A percentile compares a stretch with the other conserved stretches of the same genome.
Conservation (phyloP, 2,797 vertebrate genomes). For the Typhlichthys subterraneus region DNA sequence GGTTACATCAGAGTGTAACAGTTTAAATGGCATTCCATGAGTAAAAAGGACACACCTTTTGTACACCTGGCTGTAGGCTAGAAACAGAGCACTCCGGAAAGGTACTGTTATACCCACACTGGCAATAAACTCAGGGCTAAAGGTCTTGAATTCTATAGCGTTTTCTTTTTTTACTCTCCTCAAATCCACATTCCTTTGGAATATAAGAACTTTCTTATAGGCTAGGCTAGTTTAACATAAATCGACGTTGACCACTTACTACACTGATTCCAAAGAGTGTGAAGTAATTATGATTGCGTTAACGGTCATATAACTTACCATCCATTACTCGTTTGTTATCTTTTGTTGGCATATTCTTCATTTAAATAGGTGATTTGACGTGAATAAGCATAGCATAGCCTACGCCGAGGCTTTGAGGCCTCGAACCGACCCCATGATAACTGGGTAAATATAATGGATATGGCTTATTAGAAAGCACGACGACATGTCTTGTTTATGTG, state of each 20-base stretch:
- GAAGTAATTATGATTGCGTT: not conserved
- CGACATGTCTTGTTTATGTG: constrained; percentile 6
- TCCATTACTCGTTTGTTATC: not conserved
- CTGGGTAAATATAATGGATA: constrained; percentile 17
- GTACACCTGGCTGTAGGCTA: constrained; percentile 4
- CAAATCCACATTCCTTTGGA: not conserved
- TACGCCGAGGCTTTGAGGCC: constrained; percentile 64
- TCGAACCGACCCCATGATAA: constrained; percentile 47
- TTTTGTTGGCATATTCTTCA: constrained; percentile 18
- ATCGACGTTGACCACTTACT: not conserved
- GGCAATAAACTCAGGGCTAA: constrained; percentile 2
- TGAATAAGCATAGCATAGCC: constrained; percentile 53
- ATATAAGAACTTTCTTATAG: not conserved
- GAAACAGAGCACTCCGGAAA: constrained; percentile 29
- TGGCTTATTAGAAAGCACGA: constrained; percentile 12
- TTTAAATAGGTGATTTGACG: constrained; percentile 44
- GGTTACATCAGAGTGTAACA: constrained; percentile 10
- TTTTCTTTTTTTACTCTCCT: not conserved
- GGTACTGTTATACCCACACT: constrained; percentile 18
- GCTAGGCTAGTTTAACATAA: constrained; percentile 47
- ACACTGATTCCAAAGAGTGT: not conserved
- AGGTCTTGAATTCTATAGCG: constrained; percentile 2
- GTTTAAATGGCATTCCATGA: constrained; percentile 2
- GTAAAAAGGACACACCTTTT: constrained; percentile 3
- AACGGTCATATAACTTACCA: not conserved